Percentiles rank a stretch among this genome's conserved stretches.
These are phyloP conservation scores for Bos taurus DNA, from an alignment of 2,113 vertebrate species.

Conservation along the genomic window ARS-UCD2.0 NC_037344.1:42101001-42101500, in stretches of 20 bases:
- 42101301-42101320: neutral
- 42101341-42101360: neutral
- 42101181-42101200: neutral
- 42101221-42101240: neutral
- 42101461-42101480: neutral
- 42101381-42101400: neutral
- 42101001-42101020: neutral
- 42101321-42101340: neutral
- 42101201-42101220: neutral
- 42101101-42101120: neutral
- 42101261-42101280: neutral
- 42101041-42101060: neutral
- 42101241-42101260: neutral
- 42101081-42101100: neutral
- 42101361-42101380: neutral
- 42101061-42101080: neutral
- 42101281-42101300: neutral
- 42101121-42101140: neutral
- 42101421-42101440: neutral
- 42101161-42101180: neutral
- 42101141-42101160: neutral
- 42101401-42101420: neutral
- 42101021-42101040: neutral
- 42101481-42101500: neutral
- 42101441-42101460: neutral